phyloP scores from a whole-genome alignment of 2,888 invertebrate genomes.

The Stenodera caucasica region DNA sequence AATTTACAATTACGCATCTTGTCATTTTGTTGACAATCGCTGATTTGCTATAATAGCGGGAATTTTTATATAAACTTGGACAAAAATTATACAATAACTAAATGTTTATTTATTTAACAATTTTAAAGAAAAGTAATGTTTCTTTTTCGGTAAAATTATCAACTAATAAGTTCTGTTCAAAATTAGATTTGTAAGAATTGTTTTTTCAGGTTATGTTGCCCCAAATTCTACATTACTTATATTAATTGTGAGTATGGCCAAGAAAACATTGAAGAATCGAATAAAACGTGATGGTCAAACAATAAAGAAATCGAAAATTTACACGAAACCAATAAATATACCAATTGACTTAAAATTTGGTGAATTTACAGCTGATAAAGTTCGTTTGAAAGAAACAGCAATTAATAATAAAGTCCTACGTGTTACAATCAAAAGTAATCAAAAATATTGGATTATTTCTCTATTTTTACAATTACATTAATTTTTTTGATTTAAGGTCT shows the following conservation, averaged over 20 bases:
- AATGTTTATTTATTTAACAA: background rate
- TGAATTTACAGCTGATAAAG: background rate
- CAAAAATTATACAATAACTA: no score
- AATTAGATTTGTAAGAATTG: background rate
- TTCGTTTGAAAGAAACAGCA: slow-evolving; percentile 10
- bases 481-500: background rate
- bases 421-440: slow-evolving; percentile 11
- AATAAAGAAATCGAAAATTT: background rate
- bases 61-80: background rate
- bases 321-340: background rate
- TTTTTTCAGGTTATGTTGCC: background rate
- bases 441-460: background rate
- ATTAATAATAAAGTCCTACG: slow-evolving; percentile 16
- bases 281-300: background rate
- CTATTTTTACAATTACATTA: no score
- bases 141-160: background rate
- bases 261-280: background rate
- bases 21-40: background rate
- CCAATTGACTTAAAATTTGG: background rate
- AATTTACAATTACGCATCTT: no score
- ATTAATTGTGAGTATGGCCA: background rate
- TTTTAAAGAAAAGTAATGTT: background rate
- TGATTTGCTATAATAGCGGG: background rate
- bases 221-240: background rate
- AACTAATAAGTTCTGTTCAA: background rate